phyloP scores from a whole-genome alignment of 2,113 vertebrate species.

The Myotis yumanensis region DNA sequence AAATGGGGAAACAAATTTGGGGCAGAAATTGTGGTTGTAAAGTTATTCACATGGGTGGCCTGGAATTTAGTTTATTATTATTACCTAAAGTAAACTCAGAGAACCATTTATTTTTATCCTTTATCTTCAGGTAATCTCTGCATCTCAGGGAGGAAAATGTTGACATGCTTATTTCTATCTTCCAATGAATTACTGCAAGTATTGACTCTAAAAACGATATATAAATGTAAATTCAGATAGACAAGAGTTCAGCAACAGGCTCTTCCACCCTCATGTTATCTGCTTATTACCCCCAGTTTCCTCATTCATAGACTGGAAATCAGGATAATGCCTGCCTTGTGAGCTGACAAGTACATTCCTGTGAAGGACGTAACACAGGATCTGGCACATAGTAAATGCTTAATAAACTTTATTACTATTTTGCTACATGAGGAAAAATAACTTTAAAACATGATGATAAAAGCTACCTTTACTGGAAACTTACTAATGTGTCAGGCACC shows the following conservation, averaged over 20 bases:
- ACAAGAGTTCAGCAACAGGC: neutral
- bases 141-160: neutral
- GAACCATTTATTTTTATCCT: neutral
- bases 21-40: neutral
- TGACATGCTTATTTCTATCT: neutral
- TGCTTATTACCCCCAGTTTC: neutral
- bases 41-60: neutral
- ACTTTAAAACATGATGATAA: neutral
- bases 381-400: neutral
- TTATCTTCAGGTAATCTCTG: neutral
- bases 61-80: neutral
- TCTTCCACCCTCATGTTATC: neutral
- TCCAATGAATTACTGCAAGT: neutral
- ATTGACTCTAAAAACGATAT: neutral
- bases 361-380: neutral
- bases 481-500: neutral
- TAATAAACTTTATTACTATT: neutral
- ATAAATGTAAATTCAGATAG: neutral
- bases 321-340: neutral
- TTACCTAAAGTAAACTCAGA: neutral
- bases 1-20: neutral
- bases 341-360: neutral
- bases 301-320: neutral
- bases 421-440: neutral
- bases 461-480: neutral